Base-by-base conservation (phyloP, 1,140 invertebrate genomes). In the Penaeus vannamei region DNA sequence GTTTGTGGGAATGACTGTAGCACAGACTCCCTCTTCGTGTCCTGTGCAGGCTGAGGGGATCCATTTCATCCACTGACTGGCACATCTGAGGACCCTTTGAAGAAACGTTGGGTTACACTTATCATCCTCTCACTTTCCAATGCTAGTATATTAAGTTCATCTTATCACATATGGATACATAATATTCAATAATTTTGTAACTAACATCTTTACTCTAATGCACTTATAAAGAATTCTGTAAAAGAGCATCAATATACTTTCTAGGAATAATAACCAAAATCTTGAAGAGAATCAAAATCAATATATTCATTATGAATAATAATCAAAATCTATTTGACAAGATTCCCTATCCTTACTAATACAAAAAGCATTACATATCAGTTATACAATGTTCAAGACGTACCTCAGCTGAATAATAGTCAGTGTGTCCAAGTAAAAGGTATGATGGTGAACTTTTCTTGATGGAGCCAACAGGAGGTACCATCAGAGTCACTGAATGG, bases 401-500 rank as follows among this genome's bases (percentile, higher is more conserved):
- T 82, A 87, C 86, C 79, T 82, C 86, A 64, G 61, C 60, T n/a
- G 72, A 76, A 69, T 60, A 84, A 36, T 84, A 84, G 60, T 88
- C 64, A 3, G 86, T 84, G 66, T 88, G 86, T 32, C 86, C 86
- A 60, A 88, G 86, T 7, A 88, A 66, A 60, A 88, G 86, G 66
- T 84, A 88, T 10, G 86, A 83, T 60, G 86, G 86, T 22, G 86
- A 83, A 81, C 86, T 88, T 59, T 88, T 87, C 79, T 84, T 88
- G 46, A 88, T 88, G 46, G 86, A 88, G 29, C 86, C 86, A n/a
- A 88, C 81, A 53, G 86, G 80, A 23, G 86, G 86, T 19, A 88
- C 69, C 26, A 66, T 64, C 22, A 88, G 46, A 62, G 32, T 84
- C 22, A 88, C 86, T 23, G 69, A 42, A 60, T 88, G 86, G 29